Percentiles rank a stretch among this genome's conserved stretches.
phyloP scores from a whole-genome alignment of 2,888 invertebrate genomes.

The Hybos culiciformis region DNA sequence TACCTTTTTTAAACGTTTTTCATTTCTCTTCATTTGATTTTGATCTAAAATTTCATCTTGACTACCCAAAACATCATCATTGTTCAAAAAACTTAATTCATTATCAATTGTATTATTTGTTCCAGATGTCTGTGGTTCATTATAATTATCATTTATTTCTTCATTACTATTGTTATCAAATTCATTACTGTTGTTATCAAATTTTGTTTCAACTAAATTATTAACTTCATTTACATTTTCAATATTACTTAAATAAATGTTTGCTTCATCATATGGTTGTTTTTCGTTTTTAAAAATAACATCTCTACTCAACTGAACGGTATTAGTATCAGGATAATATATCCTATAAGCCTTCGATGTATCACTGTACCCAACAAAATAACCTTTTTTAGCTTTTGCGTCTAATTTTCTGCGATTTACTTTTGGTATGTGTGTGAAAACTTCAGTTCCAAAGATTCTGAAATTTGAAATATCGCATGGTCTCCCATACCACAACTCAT shows the following conservation, averaged over 20 bases:
- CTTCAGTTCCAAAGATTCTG: conserved; percentile 26
- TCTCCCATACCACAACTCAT: conserved; percentile 24
- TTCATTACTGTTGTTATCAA: background rate
- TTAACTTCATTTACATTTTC: no score
- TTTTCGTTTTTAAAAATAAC: conserved; percentile 6
- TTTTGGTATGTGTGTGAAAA: conserved; percentile 24
- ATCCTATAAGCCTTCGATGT: conserved; percentile 18
- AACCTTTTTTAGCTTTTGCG: conserved; percentile 18
- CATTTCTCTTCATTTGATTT: no score
- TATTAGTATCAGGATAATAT: conserved; percentile 8
- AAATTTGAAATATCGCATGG: conserved; percentile 5
- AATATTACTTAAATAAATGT: no score
- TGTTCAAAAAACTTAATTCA: no score
- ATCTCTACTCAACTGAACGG: conserved; percentile 11
- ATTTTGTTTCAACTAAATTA: no score
- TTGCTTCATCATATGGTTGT: no score
- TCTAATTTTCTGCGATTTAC: conserved; percentile 22
- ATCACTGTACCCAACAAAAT: conserved; percentile 22
- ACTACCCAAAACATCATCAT: no score
- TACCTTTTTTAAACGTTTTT: no score
- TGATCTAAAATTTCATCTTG: no score
- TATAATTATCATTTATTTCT: background rate
- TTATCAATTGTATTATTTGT: no score
- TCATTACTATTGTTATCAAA: conserved; percentile 7
- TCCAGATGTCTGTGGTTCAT: no score